Conservation (phyloP, 37 sponge, comb jelly and placozoan species). For the Halichondria panicea region DNA sequence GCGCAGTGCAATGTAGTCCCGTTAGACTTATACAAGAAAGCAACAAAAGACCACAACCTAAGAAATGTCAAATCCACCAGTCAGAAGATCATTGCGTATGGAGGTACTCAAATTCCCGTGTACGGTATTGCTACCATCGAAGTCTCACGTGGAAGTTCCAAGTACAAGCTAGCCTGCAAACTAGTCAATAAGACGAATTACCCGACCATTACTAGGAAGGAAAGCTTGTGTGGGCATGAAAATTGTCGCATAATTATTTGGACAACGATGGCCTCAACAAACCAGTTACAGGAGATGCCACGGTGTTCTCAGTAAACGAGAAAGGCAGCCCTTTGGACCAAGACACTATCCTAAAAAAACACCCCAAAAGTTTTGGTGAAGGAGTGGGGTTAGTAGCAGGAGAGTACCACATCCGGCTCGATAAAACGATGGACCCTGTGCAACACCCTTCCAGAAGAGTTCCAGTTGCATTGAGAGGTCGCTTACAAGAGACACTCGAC, state of each 20-base stretch:
- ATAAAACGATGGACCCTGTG: conserved; percentile 5
- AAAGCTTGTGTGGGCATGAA: conserved; percentile 14
- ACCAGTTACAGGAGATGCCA: neutral
- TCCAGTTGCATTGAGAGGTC: conserved; percentile 29
- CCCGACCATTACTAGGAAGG: conserved; percentile 24
- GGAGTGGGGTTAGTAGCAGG: conserved; percentile 42
- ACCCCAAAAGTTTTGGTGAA: conserved; percentile 6
- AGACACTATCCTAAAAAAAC: neutral
- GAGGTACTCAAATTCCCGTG: conserved; percentile 6
- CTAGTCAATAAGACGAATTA: neutral
- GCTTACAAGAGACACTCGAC: conserved; percentile 10
- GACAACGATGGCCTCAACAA: conserved; percentile 12
- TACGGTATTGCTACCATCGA: neutral
- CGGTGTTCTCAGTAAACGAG: neutral
- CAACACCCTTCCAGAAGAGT: conserved; percentile 24
- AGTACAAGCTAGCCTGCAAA: conserved; percentile 8
- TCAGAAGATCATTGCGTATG: conserved; percentile 19
- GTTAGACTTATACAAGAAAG: conserved; percentile 20
- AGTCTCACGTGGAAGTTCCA: neutral
- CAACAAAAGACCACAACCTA: neutral
- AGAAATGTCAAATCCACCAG: neutral
- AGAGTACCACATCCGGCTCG: conserved; percentile 35
- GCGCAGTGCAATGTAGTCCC: conserved; percentile 43
- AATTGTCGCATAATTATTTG: neutral
- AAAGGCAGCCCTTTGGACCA: neutral